A percentile compares a stretch with the other conserved stretches of the same genome.
Conservation (phyloP, 2,113 vertebrate genomes). For the Amphiprion percula region DNA sequence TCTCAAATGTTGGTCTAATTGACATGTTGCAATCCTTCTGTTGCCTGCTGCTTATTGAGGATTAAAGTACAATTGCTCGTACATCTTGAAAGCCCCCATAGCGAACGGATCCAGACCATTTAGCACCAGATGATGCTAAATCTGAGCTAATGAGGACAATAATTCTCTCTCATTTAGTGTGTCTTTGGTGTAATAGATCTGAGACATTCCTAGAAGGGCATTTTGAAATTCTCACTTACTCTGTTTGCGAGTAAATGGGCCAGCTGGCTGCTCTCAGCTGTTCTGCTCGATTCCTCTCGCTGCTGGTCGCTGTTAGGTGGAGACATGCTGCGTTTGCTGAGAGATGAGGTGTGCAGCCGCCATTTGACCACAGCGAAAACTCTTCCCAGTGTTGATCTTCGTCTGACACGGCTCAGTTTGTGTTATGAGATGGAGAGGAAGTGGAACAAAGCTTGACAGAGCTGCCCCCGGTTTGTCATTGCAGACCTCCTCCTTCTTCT, state of each 20-base stretch:
- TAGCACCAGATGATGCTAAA: conserved; percentile 58
- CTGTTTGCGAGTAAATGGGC: conserved; percentile 28
- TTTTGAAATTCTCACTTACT: conserved; percentile 32
- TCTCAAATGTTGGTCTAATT: background rate
- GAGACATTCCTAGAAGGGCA: conserved; percentile 21
- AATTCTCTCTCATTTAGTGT: conserved; percentile 50
- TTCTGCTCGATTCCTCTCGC: conserved; percentile 18
- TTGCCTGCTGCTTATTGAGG: background rate
- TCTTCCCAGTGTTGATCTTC: conserved; percentile 46
- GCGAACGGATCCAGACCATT: conserved; percentile 49
- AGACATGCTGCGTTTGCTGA: conserved; percentile 58
- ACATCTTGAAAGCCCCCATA: conserved; percentile 14
- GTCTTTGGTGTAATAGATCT: conserved; percentile 44
- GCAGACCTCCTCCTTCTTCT: conserved; percentile 34
- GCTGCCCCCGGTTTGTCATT: conserved; percentile 9
- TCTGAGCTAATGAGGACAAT: conserved; percentile 41
- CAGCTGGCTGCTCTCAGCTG: conserved; percentile 49
- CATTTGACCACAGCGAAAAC: conserved; percentile 41
- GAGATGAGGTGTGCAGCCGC: conserved; percentile 64
- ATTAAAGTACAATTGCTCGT: background rate
- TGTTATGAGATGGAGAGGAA: conserved; percentile 42
- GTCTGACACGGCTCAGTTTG: conserved; percentile 43
- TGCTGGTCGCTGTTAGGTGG: conserved; percentile 13
- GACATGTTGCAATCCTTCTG: background rate
- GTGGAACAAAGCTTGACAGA: conserved; percentile 40